Evolutionary conservation across 2,797 vertebrate genomes (phyloP).

Genomic region (Premnoplex brunnescens): DNA sequence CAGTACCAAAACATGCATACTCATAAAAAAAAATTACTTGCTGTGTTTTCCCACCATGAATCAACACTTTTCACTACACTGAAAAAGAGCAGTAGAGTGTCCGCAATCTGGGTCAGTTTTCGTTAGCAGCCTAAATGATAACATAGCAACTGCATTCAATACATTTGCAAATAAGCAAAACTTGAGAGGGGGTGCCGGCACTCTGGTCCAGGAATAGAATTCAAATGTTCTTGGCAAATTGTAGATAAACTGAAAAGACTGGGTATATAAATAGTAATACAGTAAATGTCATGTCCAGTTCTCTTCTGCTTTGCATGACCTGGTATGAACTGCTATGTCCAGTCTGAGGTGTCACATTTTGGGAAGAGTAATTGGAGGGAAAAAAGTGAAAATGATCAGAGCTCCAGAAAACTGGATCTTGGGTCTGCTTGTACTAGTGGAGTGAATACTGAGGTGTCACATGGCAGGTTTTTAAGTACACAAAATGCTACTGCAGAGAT

Average conservation of each 20-base stretch:
- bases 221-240: neutral
- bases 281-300: fast-evolving
- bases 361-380: neutral
- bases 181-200: neutral
- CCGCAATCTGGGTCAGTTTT: neutral
- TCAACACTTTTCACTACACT: neutral
- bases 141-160: neutral
- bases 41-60: neutral
- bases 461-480: neutral
- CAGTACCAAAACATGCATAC: neutral
- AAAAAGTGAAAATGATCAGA: neutral
- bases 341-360: neutral
- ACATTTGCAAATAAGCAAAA: neutral
- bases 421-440: neutral
- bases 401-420: neutral
- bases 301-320: neutral
- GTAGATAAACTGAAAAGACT: neutral
- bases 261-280: neutral
- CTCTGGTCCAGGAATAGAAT: neutral
- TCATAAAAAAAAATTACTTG: neutral
- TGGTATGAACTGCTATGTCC: neutral
- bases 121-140: neutral
- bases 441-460: neutral
- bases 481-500: neutral
- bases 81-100: neutral